Evolutionary conservation across 2,797 vertebrate genomes (phyloP).

Genomic region (Pelobates cultripes): DNA sequence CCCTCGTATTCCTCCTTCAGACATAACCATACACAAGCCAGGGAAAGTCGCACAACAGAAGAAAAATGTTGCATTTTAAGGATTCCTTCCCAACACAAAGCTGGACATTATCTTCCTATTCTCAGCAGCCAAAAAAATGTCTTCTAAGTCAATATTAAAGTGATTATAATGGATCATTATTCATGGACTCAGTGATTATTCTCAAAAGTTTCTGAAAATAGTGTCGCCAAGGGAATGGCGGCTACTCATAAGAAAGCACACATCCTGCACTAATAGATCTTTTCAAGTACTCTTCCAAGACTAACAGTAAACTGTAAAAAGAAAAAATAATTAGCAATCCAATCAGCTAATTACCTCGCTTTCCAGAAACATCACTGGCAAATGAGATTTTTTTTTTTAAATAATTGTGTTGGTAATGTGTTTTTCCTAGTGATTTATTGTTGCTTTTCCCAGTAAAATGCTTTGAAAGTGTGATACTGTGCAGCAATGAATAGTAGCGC

Average conservation of each 20-base stretch:
- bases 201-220: slow-evolving; percentile 55
- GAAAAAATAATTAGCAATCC: slow-evolving; percentile 12
- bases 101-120: slow-evolving; percentile 64
- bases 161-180: slow-evolving; percentile 68
- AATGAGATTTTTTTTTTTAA: background rate
- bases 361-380: background rate
- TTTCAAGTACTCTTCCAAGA: background rate
- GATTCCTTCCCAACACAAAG: slow-evolving; percentile 70
- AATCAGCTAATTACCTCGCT: slow-evolving; percentile 19
- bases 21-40: slow-evolving; percentile 65
- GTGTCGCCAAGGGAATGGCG: slow-evolving; percentile 61
- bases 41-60: slow-evolving; percentile 63
- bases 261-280: background rate
- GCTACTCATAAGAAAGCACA: slow-evolving; percentile 33
- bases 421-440: background rate
- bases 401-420: too few relatives aligned
- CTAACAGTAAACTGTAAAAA: slow-evolving; percentile 13
- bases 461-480: background rate
- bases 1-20: slow-evolving; percentile 67
- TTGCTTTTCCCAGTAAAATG: background rate
- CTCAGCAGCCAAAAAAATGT: slow-evolving; percentile 66
- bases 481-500: too few relatives aligned
- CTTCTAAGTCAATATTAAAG: slow-evolving; percentile 69
- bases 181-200: slow-evolving; percentile 66
- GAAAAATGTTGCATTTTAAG: slow-evolving; percentile 67